phyloP scores from a whole-genome alignment of 2,113 vertebrate species.

The Sinocyclocheilus anshuiensis region DNA sequence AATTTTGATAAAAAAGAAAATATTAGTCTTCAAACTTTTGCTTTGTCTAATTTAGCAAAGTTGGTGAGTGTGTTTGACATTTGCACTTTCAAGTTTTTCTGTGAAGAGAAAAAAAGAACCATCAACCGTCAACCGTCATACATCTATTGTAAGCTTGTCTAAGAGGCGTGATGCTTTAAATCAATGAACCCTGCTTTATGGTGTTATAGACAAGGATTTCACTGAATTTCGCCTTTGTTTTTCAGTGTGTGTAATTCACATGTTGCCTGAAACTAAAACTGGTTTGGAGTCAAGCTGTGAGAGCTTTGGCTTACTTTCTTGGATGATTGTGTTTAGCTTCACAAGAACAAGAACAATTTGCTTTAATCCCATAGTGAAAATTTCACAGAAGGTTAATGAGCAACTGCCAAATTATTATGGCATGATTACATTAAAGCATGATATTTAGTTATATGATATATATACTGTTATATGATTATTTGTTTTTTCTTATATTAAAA shows the following conservation, averaged over 20 bases:
- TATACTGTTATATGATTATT: too few species aligned
- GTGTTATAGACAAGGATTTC: not conserved
- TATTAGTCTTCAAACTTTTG: not conserved
- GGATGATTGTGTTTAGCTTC: slow-evolving; percentile 33
- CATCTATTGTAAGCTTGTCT: slow-evolving; percentile 22
- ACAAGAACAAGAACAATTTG: slow-evolving; percentile 32
- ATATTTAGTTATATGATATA: not conserved
- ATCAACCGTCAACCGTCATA: not conserved
- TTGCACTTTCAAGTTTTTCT: not conserved
- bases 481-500: not conserved
- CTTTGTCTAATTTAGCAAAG: slow-evolving; percentile 4
- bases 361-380: slow-evolving; percentile 31
- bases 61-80: not conserved
- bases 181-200: not conserved
- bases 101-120: slow-evolving; percentile 3
- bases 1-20: not conserved
- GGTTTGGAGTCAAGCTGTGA: slow-evolving; percentile 26
- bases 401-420: slow-evolving; percentile 15
- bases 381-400: slow-evolving; percentile 4
- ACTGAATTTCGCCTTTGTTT: slow-evolving; percentile 16
- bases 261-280: slow-evolving; percentile 16
- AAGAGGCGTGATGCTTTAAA: not conserved
- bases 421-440: not conserved
- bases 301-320: slow-evolving; percentile 6
- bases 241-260: not conserved